phyloP scores from a whole-genome alignment of 2,888 invertebrate species.

The Ectemnius lituratus region DNA sequence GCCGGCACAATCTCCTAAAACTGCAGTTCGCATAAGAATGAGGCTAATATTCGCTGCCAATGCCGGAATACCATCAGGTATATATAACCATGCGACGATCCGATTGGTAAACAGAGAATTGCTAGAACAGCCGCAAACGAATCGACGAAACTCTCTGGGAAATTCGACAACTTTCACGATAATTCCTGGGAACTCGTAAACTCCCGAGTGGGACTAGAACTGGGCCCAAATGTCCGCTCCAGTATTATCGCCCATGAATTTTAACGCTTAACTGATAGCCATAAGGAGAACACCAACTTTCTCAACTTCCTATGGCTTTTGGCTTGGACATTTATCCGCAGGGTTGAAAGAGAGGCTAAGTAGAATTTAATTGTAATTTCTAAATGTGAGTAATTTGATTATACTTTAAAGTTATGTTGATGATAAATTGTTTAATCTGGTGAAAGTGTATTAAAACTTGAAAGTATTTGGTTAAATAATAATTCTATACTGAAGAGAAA shows the following conservation, averaged over 20 bases:
- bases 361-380: no score
- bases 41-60: background rate
- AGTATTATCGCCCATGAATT: conserved; percentile 4
- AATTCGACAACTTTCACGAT: conserved; percentile 19
- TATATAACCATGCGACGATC: background rate
- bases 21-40: conserved; percentile 27
- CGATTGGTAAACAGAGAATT: conserved; percentile 20
- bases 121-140: conserved; percentile 11
- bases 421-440: no score
- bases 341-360: no score
- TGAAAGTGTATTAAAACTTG: no score
- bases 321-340: no score
- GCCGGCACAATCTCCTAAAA: conserved; percentile 17
- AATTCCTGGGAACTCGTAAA: background rate
- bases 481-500: no score
- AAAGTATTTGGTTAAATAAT: no score
- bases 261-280: background rate
- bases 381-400: no score
- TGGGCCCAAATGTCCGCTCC: background rate
- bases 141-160: background rate
- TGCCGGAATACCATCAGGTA: no score
- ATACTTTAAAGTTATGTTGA: no score
- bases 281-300: no score
- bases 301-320: no score
- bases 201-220: background rate